phyloP scores from a whole-genome alignment of 2,888 invertebrate genomes.

The Thumatha senex region DNA sequence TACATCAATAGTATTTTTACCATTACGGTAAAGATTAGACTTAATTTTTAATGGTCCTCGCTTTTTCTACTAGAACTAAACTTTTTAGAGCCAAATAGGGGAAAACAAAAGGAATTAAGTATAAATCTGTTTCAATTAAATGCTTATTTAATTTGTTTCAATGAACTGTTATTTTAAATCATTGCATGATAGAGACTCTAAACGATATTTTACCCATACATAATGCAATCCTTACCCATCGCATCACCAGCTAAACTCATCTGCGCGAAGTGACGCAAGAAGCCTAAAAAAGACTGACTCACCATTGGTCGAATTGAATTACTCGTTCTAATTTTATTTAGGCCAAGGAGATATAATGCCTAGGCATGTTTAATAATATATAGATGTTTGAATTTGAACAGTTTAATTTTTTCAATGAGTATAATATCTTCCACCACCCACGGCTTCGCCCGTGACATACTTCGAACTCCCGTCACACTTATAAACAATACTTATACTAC shows the following conservation, averaged over 20 bases:
- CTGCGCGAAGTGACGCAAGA: slow-evolving; percentile 25
- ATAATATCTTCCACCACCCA: no score
- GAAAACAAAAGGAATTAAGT: neutral
- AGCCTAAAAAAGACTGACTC: slow-evolving; percentile 20
- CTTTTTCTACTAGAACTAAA: no score
- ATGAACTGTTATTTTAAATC: neutral
- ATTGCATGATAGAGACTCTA: neutral
- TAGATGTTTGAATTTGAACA: neutral
- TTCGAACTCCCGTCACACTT: no score
- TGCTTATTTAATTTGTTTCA: no score
- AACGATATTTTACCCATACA: slow-evolving; percentile 16
- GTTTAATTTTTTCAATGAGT: no score
- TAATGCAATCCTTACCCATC: slow-evolving; percentile 15
- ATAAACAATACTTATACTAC: no score
- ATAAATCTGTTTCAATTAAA: no score
- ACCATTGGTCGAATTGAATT: slow-evolving; percentile 12
- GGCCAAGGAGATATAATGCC: neutral
- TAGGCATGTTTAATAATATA: neutral
- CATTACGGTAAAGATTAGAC: no score
- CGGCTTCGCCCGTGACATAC: no score
- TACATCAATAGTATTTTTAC: no score
- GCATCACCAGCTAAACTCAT: slow-evolving; percentile 9
- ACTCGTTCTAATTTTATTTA: slow-evolving; percentile 29
- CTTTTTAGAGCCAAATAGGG: no score
- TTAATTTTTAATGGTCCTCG: no score